These are phyloP conservation scores for Antheraea mylitta DNA, from an alignment of 1,140 invertebrate genomes.

Conservation along the genomic window DNA sequence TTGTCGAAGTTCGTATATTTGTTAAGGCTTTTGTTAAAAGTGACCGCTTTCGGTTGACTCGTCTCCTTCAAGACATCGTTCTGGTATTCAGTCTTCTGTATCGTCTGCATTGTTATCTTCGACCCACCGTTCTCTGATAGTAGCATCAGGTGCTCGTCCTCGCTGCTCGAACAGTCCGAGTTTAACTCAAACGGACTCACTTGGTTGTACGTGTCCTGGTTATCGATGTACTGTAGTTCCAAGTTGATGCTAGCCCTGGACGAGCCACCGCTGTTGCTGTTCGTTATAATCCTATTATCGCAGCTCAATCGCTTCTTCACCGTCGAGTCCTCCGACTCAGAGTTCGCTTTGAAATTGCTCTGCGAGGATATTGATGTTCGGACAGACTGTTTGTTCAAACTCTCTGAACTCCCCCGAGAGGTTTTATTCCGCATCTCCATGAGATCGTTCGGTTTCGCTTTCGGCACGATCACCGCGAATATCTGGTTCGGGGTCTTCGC, in stretches of 20 bases:
- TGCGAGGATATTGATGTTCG: constrained; percentile 56
- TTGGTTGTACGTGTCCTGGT: constrained; percentile 41
- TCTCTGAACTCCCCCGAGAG: constrained; percentile 49
- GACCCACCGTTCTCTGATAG: constrained; percentile 71
- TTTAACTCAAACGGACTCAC: constrained; percentile 59
- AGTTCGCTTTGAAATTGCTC: constrained; percentile 56
- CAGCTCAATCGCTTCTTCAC: constrained; percentile 66
- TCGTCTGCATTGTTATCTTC: constrained; percentile 72
- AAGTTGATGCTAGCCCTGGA: constrained; percentile 63
- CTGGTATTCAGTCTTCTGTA: constrained; percentile 51
- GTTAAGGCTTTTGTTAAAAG: constrained; percentile 61
- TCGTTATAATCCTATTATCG: constrained; percentile 60
- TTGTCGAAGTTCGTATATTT: constrained; percentile 68
- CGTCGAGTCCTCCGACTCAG: constrained; percentile 66
- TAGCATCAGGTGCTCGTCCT: constrained; percentile 75
- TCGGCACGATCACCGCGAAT: constrained; percentile 75
- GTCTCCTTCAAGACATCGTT: constrained; percentile 65
- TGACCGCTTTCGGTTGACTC: constrained; percentile 49
- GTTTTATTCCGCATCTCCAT: constrained; percentile 34
- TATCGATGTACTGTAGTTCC: constrained; percentile 65
- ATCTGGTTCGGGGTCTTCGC: constrained; percentile 56
- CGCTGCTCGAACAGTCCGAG: constrained; percentile 73
- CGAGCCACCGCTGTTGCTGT: constrained; percentile 55
- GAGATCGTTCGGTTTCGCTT: constrained; percentile 49
- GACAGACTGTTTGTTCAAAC: constrained; percentile 52